phyloP scores from a whole-genome alignment of 37 sponge, comb jelly and placozoan species.

The Aplysina aerophoba region DNA sequence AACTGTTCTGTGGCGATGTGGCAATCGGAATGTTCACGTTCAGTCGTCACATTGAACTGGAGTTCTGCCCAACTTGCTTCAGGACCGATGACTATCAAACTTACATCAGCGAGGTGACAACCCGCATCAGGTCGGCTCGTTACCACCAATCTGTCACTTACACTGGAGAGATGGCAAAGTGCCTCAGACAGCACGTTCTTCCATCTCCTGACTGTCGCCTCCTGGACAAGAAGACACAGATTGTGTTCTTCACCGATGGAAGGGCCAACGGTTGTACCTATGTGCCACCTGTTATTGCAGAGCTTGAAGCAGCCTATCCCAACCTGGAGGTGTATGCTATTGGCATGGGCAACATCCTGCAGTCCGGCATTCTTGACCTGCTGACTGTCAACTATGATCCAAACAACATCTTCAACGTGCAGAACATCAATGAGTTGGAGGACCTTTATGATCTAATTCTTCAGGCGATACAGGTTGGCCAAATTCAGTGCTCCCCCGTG shows the following conservation, averaged over 20 bases:
- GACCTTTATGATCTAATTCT: background rate
- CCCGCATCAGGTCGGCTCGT: background rate
- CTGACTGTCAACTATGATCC: conserved; percentile 7
- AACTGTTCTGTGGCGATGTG: conserved; percentile 16
- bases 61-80: conserved; percentile 29
- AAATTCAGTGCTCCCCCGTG: no score
- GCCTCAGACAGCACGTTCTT: background rate
- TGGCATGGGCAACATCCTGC: conserved; percentile 19
- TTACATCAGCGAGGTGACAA: background rate
- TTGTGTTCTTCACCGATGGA: conserved; percentile 37
- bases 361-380: background rate
- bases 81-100: background rate
- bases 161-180: conserved; percentile 18
- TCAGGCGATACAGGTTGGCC: no score
- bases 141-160: background rate
- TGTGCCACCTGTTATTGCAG: background rate
- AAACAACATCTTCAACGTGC: conserved; percentile 9
- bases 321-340: conserved; percentile 27
- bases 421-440: conserved; percentile 4
- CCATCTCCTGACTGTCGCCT: conserved; percentile 22
- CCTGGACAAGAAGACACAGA: background rate
- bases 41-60: conserved; percentile 4
- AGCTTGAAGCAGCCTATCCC: background rate
- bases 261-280: conserved; percentile 9
- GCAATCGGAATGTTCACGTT: background rate